Evolutionary conservation across 64 coral and sea anemone species (phyloP).

Genomic region (Montipora foliosa): DNA sequence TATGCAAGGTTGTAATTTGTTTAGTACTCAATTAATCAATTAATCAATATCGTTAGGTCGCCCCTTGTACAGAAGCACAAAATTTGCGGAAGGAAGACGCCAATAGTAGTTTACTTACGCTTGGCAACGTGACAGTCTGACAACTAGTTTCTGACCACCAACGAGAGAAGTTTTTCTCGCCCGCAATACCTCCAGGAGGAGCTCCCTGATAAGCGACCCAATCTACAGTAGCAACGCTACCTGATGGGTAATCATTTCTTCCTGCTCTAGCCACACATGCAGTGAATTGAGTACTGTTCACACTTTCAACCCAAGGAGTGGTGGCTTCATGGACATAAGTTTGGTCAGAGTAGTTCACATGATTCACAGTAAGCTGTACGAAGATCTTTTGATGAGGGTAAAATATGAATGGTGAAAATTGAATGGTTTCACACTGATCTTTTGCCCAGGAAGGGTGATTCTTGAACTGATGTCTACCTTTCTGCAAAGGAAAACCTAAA

Average conservation of each 20-base stretch:
- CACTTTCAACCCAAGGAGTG: constrained; percentile 75
- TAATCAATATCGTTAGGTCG: no score
- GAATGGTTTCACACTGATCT: constrained; percentile 34
- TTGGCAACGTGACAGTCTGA: constrained; percentile 4
- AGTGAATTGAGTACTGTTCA: constrained; percentile 64
- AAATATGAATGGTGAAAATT: constrained; percentile 58
- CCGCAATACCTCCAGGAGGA: constrained; percentile 22
- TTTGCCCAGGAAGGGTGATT: not conserved
- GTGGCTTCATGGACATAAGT: constrained; percentile 49
- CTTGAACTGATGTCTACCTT: constrained; percentile 8
- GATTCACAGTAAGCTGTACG: constrained; percentile 67
- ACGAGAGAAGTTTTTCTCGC: not conserved
- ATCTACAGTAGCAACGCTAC: constrained; percentile 49
- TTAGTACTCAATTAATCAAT: no score
- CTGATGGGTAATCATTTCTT: constrained; percentile 40
- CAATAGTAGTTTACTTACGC: not conserved
- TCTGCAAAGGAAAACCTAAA: constrained; percentile 66
- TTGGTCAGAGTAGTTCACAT: constrained; percentile 39
- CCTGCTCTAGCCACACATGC: constrained; percentile 63
- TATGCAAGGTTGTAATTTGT: no score
- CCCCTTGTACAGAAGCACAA: no score
- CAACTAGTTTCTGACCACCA: constrained; percentile 48
- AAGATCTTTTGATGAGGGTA: constrained; percentile 71
- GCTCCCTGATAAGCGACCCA: constrained; percentile 68
- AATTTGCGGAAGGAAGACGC: no score